Evolutionary conservation across 2,113 vertebrate genomes (phyloP).

Genomic region (Excalfactoria chinensis): DNA sequence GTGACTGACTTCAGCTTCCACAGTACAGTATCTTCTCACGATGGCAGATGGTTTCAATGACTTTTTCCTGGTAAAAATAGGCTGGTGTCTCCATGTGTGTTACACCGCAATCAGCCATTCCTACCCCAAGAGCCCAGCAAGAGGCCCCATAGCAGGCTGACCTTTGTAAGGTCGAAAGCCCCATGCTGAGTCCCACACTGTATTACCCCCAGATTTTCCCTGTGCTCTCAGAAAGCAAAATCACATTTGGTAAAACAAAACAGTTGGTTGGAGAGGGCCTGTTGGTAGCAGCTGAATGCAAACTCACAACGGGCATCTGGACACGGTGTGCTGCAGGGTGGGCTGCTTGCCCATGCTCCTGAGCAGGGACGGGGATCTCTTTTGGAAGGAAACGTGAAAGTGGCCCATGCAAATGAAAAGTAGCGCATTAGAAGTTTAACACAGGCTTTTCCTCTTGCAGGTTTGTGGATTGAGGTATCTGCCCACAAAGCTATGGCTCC

Average conservation of each 20-base stretch:
- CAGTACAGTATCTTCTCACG: neutral
- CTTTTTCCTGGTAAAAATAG: neutral
- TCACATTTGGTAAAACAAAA: constrained; percentile 36
- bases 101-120: accelerated
- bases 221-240: neutral
- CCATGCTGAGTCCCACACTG: neutral
- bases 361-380: neutral
- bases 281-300: constrained; percentile 15
- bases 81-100: neutral
- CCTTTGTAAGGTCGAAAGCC: neutral
- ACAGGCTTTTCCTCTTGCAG: neutral
- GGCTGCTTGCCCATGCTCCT: neutral
- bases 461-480: constrained; percentile 79
- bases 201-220: neutral
- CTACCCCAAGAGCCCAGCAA: neutral
- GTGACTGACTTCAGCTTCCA: neutral
- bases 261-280: constrained; percentile 1
- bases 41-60: neutral
- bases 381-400: neutral
- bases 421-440: neutral
- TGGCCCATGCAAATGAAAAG: neutral
- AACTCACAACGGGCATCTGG: neutral
- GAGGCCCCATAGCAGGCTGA: neutral
- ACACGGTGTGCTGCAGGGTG: accelerated
- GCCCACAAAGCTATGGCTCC: constrained; percentile 74